phyloP scores from a whole-genome alignment of 2,113 vertebrate genomes.

The Dunckerocampus dactyliophorus region DNA sequence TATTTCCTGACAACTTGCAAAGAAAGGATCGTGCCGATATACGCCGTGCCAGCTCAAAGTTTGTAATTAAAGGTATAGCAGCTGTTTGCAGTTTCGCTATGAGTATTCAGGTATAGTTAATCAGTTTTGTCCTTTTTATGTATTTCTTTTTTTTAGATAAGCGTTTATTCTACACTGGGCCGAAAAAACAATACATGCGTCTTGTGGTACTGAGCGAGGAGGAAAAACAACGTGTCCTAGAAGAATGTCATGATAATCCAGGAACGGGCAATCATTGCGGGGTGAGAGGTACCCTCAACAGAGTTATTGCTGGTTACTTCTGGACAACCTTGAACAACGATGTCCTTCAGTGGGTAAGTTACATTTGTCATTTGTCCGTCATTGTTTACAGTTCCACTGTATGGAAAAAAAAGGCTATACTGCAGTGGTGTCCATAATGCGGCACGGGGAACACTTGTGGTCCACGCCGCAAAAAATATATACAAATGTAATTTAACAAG shows the following conservation, averaged over 20 bases:
- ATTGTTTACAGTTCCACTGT: too few relatives aligned
- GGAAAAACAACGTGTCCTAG: neutral
- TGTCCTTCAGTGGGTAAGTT: conserved; percentile 12
- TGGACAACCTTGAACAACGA: conserved; percentile 1
- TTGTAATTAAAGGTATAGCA: neutral
- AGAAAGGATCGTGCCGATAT: neutral
- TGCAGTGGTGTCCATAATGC: too few relatives aligned
- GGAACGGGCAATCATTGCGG: conserved; percentile 8
- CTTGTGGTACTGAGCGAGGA: conserved; percentile 3
- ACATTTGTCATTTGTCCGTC: neutral
- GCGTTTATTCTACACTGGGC: conserved; percentile 15
- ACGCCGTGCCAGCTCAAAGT: neutral
- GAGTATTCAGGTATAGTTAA: neutral
- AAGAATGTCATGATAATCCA: conserved; percentile 9
- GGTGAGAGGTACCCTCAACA: conserved; percentile 2
- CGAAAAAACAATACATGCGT: neutral
- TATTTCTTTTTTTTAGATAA: neutral
- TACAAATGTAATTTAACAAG: too few relatives aligned
- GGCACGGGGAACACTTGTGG: too few relatives aligned
- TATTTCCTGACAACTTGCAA: neutral
- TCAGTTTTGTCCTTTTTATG: neutral
- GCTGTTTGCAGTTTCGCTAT: neutral
- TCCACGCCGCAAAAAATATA: too few relatives aligned
- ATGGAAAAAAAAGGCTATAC: too few relatives aligned
- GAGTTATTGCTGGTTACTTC: conserved; percentile 8